Evolutionary conservation across 2,888 invertebrate species (phyloP).

Genomic region (Xanthia togata): DNA sequence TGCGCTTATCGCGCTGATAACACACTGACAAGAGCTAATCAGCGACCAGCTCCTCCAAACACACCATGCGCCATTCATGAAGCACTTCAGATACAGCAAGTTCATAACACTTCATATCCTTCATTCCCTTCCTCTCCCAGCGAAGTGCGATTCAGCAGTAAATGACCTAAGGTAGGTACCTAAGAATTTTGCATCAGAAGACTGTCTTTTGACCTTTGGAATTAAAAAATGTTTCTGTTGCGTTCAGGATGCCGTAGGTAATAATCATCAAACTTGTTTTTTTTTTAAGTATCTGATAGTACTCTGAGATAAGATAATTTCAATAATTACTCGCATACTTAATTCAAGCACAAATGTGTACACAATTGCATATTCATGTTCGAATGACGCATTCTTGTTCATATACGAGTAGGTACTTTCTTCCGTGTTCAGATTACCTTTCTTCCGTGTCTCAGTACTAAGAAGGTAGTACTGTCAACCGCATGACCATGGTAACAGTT

Average conservation of each 20-base stretch:
- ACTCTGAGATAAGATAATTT: conserved; percentile 35
- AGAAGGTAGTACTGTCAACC: background rate
- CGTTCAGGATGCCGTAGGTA: background rate
- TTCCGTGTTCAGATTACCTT: conserved; percentile 12
- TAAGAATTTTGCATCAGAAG: background rate
- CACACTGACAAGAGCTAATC: conserved; percentile 45
- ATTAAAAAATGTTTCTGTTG: background rate
- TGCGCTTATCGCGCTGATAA: conserved; percentile 62
- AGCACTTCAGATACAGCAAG: conserved; percentile 26
- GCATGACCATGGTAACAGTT: background rate
- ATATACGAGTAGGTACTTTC: conserved; percentile 12
- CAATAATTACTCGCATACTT: conserved; percentile 32
- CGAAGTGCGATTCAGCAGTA: background rate
- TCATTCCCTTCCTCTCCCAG: no score
- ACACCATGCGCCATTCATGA: conserved; percentile 16
- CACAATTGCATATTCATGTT: conserved; percentile 29
- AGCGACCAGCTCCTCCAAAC: conserved; percentile 20
- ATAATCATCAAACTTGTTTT: conserved; percentile 32
- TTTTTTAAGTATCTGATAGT: conserved; percentile 32
- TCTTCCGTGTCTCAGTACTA: background rate
- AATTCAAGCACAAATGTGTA: conserved; percentile 26
- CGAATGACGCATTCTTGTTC: conserved; percentile 10
- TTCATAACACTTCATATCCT: background rate
- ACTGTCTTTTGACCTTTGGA: background rate
- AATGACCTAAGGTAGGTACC: no score